Conservation (phyloP, 1,140 invertebrate species). For the Drusus annulatus region DNA sequence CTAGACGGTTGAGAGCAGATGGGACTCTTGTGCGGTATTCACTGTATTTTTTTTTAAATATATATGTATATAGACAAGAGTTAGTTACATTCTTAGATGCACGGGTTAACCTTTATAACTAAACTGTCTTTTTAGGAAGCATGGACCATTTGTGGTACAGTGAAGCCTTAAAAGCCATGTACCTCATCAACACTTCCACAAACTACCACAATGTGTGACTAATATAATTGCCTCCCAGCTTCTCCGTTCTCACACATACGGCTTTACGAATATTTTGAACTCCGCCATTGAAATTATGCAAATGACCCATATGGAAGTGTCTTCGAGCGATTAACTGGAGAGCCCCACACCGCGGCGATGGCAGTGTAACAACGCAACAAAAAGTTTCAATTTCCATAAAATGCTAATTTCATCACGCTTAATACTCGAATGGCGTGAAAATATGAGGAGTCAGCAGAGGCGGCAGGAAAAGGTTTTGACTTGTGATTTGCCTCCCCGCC, state of each 20-base stretch:
- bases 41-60: too few relatives aligned
- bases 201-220: neutral
- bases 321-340: constrained; percentile 25
- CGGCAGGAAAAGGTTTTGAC: neutral
- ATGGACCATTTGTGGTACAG: too few relatives aligned
- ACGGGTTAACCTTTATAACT: too few relatives aligned
- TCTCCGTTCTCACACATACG: constrained; percentile 3
- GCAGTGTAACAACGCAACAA: constrained; percentile 26
- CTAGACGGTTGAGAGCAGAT: too few relatives aligned
- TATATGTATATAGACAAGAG: too few relatives aligned
- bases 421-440: constrained; percentile 41
- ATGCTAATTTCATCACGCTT: constrained; percentile 42
- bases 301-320: constrained; percentile 35
- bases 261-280: neutral
- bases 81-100: too few relatives aligned
- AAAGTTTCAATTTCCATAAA: constrained; percentile 45
- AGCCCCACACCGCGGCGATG: neutral
- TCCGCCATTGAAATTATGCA: constrained; percentile 29
- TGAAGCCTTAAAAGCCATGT: too few relatives aligned
- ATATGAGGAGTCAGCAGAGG: constrained; percentile 6
- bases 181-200: too few relatives aligned
- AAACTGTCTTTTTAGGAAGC: too few relatives aligned
- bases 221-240: neutral
- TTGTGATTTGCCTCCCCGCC: too few relatives aligned
- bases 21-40: too few relatives aligned